Base-by-base conservation (phyloP, 2,113 vertebrate genomes). In the Leptobrachium leishanense region DNA sequence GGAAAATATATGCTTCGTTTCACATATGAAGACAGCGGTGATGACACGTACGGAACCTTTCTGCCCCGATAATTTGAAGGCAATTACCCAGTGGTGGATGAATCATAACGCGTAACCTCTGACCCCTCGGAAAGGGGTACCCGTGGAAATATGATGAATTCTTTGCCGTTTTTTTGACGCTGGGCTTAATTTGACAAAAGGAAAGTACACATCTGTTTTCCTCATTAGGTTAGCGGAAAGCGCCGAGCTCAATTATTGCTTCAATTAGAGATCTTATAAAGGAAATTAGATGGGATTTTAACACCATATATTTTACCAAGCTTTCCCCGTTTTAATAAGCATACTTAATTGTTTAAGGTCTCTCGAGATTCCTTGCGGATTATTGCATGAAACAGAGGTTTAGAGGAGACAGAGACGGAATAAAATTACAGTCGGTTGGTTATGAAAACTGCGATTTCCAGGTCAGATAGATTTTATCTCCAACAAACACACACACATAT, bases 21-120 rank as follows among this genome's bases (percentile, higher is more conserved):
- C 43, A n/a, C 70, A 57, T 15, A 79, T 10, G 43, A 43, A 79
- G 40, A 74, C 77, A 59, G 53, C 15, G 41, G 15, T 55, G 46
- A 66, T 71, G 62, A 64, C 70, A 67, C 53, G 67, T 73, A 54
- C 57, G 70, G 69, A 46, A 73, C 77, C 69, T 79, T 73, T 73
- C 77, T 72, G 77, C 70, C 59, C 70, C 63, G 67, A 73, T 79
- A 79, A 73, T 55, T 41, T 57, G 70, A 20, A 79, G 70, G 46
- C 39, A 40, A 57, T 66, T 55, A 67, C n/a, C 50, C 50, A 10
- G 63, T 12, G 40, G 15, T 31, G 6, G 31, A 54, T 72, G 41
- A 63, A 79, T 73, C 54, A 44, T 55, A 62, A 55, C 65, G 69
- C 54, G 39, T 50, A 66, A 59, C 66, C 41, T 55, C 42, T 66